Base-by-base conservation (phyloP, 2,797 vertebrate species). In the Pangasius larnaudii region DNA sequence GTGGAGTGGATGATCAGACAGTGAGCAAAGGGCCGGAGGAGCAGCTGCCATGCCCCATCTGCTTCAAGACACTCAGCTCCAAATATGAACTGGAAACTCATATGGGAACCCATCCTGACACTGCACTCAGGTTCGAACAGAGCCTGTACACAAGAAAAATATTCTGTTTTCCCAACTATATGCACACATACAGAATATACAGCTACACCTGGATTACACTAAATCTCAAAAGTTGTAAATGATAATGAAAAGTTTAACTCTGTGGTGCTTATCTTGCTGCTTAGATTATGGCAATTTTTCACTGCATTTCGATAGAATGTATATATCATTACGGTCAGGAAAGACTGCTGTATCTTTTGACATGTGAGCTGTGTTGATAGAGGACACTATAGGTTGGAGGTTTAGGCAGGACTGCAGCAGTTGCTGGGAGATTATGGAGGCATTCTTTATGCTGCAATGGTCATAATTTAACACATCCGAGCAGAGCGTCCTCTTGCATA, bases 91-190 rank as follows among this genome's bases (percentile, higher is more conserved):
- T 99, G 93, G 98, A 99, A 92, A 95, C 94, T 39, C 98, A 99
- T 94, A 97, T 99, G 97, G 98, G 98, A 92, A 94, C 96, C 1
- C 98, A 99, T 92, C 98, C 98, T 0, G 98, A 99, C 93, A 97
- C 97, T 53, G 95, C 97, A 0, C 89, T 98, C 80, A 98, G 98
- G 98, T 98, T 97, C 92, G 92, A 85, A 84, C 61, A 42, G n/a
- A 49, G 78, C 75, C 18, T 56, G 10, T 63, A 61, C 63, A 53
- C 39, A 30, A 61, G 1, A 22, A 19, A 33, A 0, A 61, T 36
- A 79, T 79, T 61, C 27, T 22, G 16, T 67, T 19, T 49, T 19
- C 58, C 36, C 1, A 4, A 9, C 30, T 27, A 16, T 61, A 61
- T 61, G 36, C 56, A 39, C 2, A 0, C 36, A 2, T 13, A 78